Evolutionary conservation across 2,888 invertebrate species (phyloP).

Genomic region (Diploptera punctata): DNA sequence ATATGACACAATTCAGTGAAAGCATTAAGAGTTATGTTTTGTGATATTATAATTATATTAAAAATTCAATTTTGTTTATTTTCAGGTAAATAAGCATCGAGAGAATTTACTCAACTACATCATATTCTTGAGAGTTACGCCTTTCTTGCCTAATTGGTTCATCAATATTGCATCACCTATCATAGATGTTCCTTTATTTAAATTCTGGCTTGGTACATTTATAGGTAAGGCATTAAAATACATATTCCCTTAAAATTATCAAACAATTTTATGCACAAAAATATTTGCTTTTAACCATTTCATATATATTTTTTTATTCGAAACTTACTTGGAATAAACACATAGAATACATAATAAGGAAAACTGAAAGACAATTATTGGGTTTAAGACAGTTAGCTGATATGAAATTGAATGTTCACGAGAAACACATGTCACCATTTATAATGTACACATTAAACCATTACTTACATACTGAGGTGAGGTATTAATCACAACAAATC

Average conservation of each 20-base stretch:
- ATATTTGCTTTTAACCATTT: background rate
- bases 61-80: slow-evolving; percentile 17
- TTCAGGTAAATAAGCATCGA: slow-evolving; percentile 72
- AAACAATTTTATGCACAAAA: no score
- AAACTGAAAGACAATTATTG: background rate
- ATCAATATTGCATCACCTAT: slow-evolving; percentile 97
- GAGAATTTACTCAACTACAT: slow-evolving; percentile 95
- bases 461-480: no score
- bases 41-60: background rate
- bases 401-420: background rate
- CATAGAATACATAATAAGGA: no score
- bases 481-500: no score
- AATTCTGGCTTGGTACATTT: slow-evolving; percentile 96
- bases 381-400: background rate
- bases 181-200: slow-evolving; percentile 90
- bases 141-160: slow-evolving; percentile 99
- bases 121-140: slow-evolving; percentile 95
- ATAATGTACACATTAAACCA: background rate
- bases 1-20: background rate
- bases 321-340: no score
- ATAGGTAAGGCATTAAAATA: slow-evolving; percentile 66
- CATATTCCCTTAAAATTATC: no score
- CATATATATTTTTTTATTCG: background rate
- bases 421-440: background rate
- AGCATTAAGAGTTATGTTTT: background rate